Base-by-base conservation (phyloP, 2,797 vertebrate genomes). In the Helicolenus hilgendorfi region DNA sequence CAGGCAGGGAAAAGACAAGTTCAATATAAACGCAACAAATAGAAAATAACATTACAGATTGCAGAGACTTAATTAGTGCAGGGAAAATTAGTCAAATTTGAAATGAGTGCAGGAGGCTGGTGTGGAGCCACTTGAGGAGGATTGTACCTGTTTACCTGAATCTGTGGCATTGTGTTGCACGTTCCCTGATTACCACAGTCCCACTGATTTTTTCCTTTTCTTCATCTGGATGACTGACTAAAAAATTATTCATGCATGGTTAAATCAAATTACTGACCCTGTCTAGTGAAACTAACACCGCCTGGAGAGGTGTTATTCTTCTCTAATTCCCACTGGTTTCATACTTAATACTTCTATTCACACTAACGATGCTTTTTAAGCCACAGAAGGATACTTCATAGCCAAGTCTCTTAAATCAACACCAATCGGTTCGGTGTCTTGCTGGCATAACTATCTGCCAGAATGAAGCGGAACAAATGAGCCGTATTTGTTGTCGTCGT, bases 251-350 rank as follows among this genome's bases (percentile, higher is more conserved):
- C 38, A 38, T 59, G 36, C 26, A 71, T 77, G 15, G 58, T 76
- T 79, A 41, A 80, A 84, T 86, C 8, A 73, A 79, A 80, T 89
- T 59, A 80, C 79, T 82, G 82, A 77, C 79, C 63, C 60, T 29
- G 18, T 73, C 41, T 63, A 49, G 26, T 69, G 15, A 86, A 72
- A 65, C 10, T 11, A 75, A 78, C 22, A 7, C 27, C 33, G 79
- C 56, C 70, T 26, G 26, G 13, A 35, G 29, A 85, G 11, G 49
- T 70, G 35, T 36, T n/a, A 68, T 38, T 73, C 0, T 64, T 27
- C 67, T 56, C 7, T 6, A 11, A 72, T 69, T 26, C 33, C 11
- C 27, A 35, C 13, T 56, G 3, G 36, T 38, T n/a, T 53, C 9
- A 7, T 36, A 59, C 11, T 38, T 36, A n/a, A 24, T 5, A 65